phyloP scores from a whole-genome alignment of 2,797 vertebrate species.

The Spondyliosoma cantharus region DNA sequence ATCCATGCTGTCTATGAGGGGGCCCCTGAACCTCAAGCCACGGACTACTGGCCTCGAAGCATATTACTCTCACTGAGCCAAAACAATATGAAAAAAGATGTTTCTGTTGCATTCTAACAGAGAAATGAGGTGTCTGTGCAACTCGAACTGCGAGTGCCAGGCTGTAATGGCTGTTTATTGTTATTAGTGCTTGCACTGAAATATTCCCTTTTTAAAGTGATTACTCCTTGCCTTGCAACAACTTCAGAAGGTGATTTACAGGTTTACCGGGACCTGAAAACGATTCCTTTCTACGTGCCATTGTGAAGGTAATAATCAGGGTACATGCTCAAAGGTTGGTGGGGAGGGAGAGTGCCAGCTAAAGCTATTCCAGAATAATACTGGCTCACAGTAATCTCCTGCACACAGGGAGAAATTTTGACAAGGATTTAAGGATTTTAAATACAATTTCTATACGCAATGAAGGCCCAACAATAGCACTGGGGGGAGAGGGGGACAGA shows the following conservation, averaged over 20 bases:
- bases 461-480: conserved; percentile 65
- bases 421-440: conserved; percentile 82
- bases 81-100: conserved; percentile 45
- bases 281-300: conserved; percentile 53
- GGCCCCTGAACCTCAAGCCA: conserved; percentile 53
- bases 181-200: conserved; percentile 31
- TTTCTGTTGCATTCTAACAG: conserved; percentile 23
- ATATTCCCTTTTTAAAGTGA: conserved; percentile 18
- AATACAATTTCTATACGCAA: conserved; percentile 76
- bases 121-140: conserved; percentile 14
- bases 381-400: conserved; percentile 77
- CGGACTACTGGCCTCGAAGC: conserved; percentile 42
- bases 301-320: conserved; percentile 76
- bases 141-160: conserved; percentile 27
- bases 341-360: conserved; percentile 69
- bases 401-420: conserved; percentile 77
- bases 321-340: conserved; percentile 70
- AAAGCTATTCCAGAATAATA: conserved; percentile 79
- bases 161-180: conserved; percentile 27
- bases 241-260: conserved; percentile 64
- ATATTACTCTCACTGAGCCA: conserved; percentile 35
- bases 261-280: conserved; percentile 63
- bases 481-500: conserved; percentile 31
- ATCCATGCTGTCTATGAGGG: conserved; percentile 62
- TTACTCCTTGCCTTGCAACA: conserved; percentile 41